Percentiles rank a stretch among this genome's conserved stretches.
Evolutionary conservation across 2,888 invertebrate species (phyloP).

Genomic region (Incurvaria masculella): DNA sequence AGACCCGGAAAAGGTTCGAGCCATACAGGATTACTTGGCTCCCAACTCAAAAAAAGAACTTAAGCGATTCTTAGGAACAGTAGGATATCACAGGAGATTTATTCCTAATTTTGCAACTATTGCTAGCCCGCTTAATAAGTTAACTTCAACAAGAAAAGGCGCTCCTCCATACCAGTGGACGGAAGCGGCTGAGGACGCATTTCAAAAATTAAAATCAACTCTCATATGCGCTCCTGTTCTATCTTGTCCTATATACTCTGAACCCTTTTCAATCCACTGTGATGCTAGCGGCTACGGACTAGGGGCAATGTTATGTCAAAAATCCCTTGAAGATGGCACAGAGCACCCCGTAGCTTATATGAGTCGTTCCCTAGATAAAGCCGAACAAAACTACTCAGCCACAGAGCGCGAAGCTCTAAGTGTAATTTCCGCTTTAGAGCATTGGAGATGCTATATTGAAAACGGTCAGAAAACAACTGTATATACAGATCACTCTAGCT

Average conservation of each 20-base stretch:
- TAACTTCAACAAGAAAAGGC: background rate
- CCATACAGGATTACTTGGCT: slow-evolving; percentile 5
- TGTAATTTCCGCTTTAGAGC: slow-evolving; percentile 8
- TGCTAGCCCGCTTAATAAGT: background rate
- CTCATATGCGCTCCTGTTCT: background rate
- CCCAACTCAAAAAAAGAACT: background rate
- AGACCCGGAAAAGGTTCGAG: slow-evolving; percentile 15
- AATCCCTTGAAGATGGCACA: slow-evolving; percentile 11
- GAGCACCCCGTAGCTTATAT: slow-evolving; percentile 11
- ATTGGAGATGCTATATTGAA: slow-evolving; percentile 9
- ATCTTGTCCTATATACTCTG: slow-evolving; percentile 9
- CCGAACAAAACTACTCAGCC: slow-evolving; percentile 12
- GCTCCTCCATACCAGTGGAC: background rate
- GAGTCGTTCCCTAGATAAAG: slow-evolving; percentile 6
- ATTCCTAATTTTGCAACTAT: background rate
- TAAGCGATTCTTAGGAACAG: background rate
- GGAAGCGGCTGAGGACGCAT: background rate
- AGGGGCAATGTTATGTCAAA: slow-evolving; percentile 12
- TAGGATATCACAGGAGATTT: background rate
- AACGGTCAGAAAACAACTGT: slow-evolving; percentile 3
- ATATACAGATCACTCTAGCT: slow-evolving; percentile 9
- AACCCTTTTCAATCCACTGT: slow-evolving; percentile 16
- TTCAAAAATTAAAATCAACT: background rate
- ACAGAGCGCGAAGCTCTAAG: slow-evolving; percentile 14
- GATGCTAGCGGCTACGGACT: background rate